Evolutionary conservation across 1,140 invertebrate genomes (phyloP).

Genomic region (Berghia stephanieae): DNA sequence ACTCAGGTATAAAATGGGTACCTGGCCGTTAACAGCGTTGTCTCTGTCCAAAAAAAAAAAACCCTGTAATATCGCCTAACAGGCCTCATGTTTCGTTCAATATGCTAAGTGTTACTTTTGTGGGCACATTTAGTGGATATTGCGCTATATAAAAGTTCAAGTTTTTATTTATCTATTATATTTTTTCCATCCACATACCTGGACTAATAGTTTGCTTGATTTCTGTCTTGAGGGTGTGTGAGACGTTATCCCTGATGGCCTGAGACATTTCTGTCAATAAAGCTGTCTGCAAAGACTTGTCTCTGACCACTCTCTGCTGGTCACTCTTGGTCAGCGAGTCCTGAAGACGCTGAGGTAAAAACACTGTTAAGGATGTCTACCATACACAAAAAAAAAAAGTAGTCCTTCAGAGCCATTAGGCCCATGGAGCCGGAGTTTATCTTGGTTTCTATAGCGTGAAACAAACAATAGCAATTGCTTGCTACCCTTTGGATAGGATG

Average conservation of each 20-base stretch:
- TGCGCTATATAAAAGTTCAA: background rate
- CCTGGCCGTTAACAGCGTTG: too few relatives aligned
- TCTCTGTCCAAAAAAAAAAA: too few relatives aligned
- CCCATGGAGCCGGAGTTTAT: too few relatives aligned
- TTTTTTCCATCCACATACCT: slow-evolving; percentile 31
- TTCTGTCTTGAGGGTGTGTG: slow-evolving; percentile 32
- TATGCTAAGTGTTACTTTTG: too few relatives aligned
- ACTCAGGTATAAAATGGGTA: too few relatives aligned
- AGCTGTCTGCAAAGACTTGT: slow-evolving; percentile 32
- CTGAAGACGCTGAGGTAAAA: slow-evolving; percentile 36
- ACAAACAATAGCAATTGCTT: too few relatives aligned
- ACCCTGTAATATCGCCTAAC: too few relatives aligned
- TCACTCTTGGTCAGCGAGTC: slow-evolving; percentile 36
- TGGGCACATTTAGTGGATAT: too few relatives aligned
- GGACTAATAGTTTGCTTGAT: slow-evolving; percentile 42
- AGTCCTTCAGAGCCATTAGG: background rate
- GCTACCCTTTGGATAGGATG: too few relatives aligned
- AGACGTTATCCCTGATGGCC: slow-evolving; percentile 33
- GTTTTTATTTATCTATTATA: background rate
- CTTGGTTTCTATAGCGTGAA: too few relatives aligned
- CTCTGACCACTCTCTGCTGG: slow-evolving; percentile 3
- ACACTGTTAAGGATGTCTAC: slow-evolving; percentile 24
- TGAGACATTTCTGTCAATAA: slow-evolving; percentile 31
- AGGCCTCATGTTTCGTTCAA: too few relatives aligned
- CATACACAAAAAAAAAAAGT: background rate